phyloP scores from a whole-genome alignment of 1,140 invertebrate species.

The Drosophila ercepeae region DNA sequence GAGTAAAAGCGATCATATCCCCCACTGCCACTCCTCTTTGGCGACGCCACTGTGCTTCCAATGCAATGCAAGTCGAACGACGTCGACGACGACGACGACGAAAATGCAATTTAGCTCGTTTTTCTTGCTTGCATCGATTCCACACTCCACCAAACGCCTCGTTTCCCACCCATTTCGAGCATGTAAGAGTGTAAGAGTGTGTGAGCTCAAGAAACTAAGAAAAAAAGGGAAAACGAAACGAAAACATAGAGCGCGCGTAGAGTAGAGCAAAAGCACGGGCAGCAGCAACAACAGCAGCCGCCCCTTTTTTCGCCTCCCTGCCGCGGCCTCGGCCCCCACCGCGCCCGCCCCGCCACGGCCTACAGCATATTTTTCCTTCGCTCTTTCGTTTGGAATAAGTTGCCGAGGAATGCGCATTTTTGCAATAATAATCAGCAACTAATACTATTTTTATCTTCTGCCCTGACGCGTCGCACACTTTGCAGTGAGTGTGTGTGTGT shows the following conservation, averaged over 20 bases:
- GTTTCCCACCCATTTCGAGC: slow-evolving; percentile 43
- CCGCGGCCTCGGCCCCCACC: not conserved
- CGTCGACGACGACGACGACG: slow-evolving; percentile 68
- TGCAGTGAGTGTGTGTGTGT: slow-evolving; percentile 29
- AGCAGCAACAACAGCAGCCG: slow-evolving; percentile 42
- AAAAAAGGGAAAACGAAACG: slow-evolving; percentile 81
- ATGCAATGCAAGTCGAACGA: slow-evolving; percentile 51
- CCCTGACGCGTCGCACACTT: slow-evolving; percentile 53
- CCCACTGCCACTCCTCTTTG: slow-evolving; percentile 5
- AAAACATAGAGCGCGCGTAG: slow-evolving; percentile 67
- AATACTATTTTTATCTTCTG: slow-evolving; percentile 83
- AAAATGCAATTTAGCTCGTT: slow-evolving; percentile 81
- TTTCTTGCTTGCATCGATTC: slow-evolving; percentile 73
- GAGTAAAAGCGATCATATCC: no score
- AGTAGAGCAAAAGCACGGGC: slow-evolving; percentile 47
- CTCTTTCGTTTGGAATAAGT: slow-evolving; percentile 59
- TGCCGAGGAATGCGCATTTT: slow-evolving; percentile 80
- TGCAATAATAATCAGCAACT: slow-evolving; percentile 83
- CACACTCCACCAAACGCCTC: slow-evolving; percentile 8
- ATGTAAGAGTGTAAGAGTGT: slow-evolving; percentile 26
- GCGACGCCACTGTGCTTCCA: slow-evolving; percentile 42
- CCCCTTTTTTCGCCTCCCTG: slow-evolving; percentile 13
- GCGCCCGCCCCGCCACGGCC: no score
- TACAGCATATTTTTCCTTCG: not conserved
- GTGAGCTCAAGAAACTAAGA: slow-evolving; percentile 43